Evolutionary conservation across 2,113 vertebrate genomes (phyloP), one percentile per base, ranked within the genome.

Genomic region (Natator depressus): DNA sequence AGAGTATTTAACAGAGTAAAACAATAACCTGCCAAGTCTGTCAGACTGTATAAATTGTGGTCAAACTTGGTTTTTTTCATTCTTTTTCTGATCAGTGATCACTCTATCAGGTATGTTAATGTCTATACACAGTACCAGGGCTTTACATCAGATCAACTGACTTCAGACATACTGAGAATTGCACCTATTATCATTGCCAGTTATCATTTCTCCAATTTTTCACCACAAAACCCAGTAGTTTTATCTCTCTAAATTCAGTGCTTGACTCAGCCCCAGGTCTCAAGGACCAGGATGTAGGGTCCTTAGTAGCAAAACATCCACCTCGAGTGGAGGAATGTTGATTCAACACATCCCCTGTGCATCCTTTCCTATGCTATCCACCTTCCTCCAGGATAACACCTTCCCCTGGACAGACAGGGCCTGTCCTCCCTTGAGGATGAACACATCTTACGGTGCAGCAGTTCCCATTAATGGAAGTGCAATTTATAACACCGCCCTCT

Each of bases 261-360:
- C 14, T 35, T 57, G 46, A n/a, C 89, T 62, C 54, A 14, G 57
- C 25, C 57, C 81, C 65, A 69, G 16, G 31, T 69, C 31, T 19
- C 4, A 17, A 8, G 35, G 7, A 8, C 62, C 0, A 0, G 72
- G 51, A 17, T 8, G 35, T 20, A 10, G 47, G 89, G 88, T 35
- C 87, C 90, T 59, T 27, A 2, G 31, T 16, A 27, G 1, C 1
- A 25, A 85, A 91, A 42, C 85, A 59, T 49, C 46, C 47, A 2
- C 55, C 11, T 82, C 2, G 31, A 69, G 55, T 75, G 29, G 20
- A 76, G n/a, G 29, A n/a, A 75, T 47, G 50, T 17, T 84, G 46
- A 84, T 50, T 50, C 29, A 38, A 6, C 42, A 78, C 14, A 2
- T 53, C 49, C 80, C 25, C 25, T 5, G 11, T 29, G 38, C 50